Conservation (phyloP, 1,140 invertebrate genomes). For the Sitophilus oryzae region DNA sequence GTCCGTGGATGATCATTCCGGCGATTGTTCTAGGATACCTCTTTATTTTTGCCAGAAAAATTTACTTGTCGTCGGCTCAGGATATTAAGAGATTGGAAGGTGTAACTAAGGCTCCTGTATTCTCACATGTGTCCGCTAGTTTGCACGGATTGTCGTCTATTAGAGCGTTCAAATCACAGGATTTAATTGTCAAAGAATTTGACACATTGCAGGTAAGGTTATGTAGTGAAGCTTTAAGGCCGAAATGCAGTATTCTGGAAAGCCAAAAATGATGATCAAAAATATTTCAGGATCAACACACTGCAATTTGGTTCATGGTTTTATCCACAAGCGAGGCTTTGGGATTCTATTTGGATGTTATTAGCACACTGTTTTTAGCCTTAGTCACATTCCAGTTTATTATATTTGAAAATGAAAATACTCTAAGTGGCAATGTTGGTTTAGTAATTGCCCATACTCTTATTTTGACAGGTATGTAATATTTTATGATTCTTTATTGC, state of each 20-base stretch:
- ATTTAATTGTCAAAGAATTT: conserved; percentile 61
- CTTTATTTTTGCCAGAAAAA: conserved; percentile 66
- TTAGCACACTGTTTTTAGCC: conserved; percentile 63
- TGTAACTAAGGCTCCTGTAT: conserved; percentile 61
- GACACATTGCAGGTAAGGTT: conserved; percentile 51
- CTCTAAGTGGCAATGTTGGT: conserved; percentile 61
- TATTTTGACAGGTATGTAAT: conserved; percentile 59
- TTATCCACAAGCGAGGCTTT: conserved; percentile 75
- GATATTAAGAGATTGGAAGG: conserved; percentile 83
- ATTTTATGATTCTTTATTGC: neutral
- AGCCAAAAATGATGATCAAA: too few species aligned
- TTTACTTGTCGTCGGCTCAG: conserved; percentile 77
- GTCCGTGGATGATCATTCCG: conserved; percentile 67
- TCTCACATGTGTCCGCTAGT: conserved; percentile 68
- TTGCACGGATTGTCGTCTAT: conserved; percentile 70
- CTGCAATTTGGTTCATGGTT: conserved; percentile 69
- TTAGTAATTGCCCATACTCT: conserved; percentile 79
- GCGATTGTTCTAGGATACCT: conserved; percentile 60
- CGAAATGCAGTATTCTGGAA: too few species aligned
- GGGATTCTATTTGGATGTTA: conserved; percentile 65
- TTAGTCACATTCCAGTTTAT: conserved; percentile 59
- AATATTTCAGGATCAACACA: conserved; percentile 56
- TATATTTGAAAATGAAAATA: conserved; percentile 42
- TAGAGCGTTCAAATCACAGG: conserved; percentile 56
- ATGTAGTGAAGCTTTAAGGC: too few species aligned